Percentiles rank a stretch among this genome's conserved stretches.
phyloP scores from a whole-genome alignment of 1,140 invertebrate genomes.

The Trachymyrmex cornetzi region DNA sequence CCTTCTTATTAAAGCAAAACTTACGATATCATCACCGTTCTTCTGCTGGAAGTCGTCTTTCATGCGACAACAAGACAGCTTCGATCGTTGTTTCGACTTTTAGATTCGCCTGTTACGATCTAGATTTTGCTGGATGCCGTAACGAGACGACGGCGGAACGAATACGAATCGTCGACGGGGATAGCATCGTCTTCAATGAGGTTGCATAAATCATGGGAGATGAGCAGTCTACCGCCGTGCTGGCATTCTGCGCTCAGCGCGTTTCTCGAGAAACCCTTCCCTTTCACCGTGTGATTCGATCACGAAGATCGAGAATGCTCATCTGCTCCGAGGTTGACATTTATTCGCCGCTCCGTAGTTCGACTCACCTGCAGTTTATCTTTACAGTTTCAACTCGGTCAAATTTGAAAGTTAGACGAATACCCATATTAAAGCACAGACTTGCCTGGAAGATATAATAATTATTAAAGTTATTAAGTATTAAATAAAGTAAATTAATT shows the following conservation, averaged over 20 bases:
- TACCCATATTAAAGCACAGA: neutral
- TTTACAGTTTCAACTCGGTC: constrained; percentile 1
- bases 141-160: constrained; percentile 50
- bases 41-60: neutral
- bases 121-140: constrained; percentile 39
- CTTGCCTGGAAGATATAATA: neutral
- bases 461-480: neutral
- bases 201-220: constrained; percentile 76
- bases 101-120: constrained; percentile 50
- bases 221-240: constrained; percentile 61
- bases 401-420: constrained; percentile 2
- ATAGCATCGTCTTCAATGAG: constrained; percentile 73
- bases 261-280: constrained; percentile 70
- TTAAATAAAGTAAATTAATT: neutral
- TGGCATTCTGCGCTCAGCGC: constrained; percentile 68
- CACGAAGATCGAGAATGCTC: constrained; percentile 60
- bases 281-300: constrained; percentile 76
- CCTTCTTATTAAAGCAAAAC: neutral
- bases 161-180: constrained; percentile 47
- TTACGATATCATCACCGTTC: neutral
- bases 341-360: constrained; percentile 62
- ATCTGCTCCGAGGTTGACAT: constrained; percentile 68
- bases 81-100: constrained; percentile 26
- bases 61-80: constrained; percentile 3
- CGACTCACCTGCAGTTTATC: constrained; percentile 33